A percentile compares a stretch with the other conserved stretches of the same genome.
Evolutionary conservation across 1,140 invertebrate species (phyloP).

Genomic region (Choristoneura fumiferana): DNA sequence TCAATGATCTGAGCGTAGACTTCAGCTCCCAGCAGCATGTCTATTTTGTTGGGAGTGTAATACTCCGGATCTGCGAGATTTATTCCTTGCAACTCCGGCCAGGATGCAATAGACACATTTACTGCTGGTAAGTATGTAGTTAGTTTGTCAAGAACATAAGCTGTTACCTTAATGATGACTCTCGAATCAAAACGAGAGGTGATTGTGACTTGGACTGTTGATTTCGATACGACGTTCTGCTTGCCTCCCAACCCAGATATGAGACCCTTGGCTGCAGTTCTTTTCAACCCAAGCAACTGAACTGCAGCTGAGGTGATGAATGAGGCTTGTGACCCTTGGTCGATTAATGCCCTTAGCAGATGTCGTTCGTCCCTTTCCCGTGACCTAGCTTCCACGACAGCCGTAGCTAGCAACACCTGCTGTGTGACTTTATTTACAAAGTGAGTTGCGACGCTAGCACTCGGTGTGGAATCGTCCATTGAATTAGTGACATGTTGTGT

Average conservation of each 20-base stretch:
- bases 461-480: too few species aligned
- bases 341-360: constrained; percentile 12
- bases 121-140: not conserved
- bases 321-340: too few species aligned
- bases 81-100: not conserved
- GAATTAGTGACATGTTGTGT: too few species aligned
- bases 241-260: constrained; percentile 20
- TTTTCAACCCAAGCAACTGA: constrained; percentile 23
- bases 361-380: not conserved
- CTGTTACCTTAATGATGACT: not conserved
- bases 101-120: not conserved
- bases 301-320: constrained; percentile 29
- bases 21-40: not conserved
- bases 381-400: constrained; percentile 6
- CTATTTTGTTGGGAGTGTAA: too few species aligned
- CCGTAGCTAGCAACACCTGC: too few species aligned
- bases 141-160: too few species aligned
- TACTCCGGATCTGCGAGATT: not conserved
- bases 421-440: too few species aligned
- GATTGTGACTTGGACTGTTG: constrained; percentile 20
- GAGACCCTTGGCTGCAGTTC: constrained; percentile 1
- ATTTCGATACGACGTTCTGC: not conserved
- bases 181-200: not conserved
- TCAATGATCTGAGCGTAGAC: not conserved
- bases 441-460: too few species aligned